Conservation (phyloP, 2,797 vertebrate genomes). For the Octomys mimax region DNA sequence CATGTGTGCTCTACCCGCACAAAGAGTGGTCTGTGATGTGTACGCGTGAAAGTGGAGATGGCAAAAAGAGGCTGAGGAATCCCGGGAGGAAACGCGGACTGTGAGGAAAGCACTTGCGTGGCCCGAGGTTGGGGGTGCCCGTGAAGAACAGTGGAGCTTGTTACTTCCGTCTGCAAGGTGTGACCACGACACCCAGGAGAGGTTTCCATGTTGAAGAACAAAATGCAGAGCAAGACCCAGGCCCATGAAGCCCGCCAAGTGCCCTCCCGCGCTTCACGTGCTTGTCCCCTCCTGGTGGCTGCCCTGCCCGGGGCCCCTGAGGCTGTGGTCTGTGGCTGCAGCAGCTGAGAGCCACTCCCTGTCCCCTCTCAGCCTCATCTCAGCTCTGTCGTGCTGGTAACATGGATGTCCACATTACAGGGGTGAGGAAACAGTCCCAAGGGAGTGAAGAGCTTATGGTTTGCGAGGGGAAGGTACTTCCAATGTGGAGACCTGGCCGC, state of each 20-base stretch:
- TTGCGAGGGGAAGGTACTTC: neutral
- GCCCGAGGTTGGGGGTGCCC: neutral
- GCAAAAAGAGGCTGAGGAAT: neutral
- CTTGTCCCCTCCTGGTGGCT: neutral
- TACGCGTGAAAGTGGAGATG: neutral
- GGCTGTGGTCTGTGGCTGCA: neutral
- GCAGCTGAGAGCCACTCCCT: neutral
- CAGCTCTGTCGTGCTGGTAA: fast-evolving
- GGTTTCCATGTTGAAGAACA: neutral
- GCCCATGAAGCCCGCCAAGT: neutral
- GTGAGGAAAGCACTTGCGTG: neutral
- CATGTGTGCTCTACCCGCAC: neutral
- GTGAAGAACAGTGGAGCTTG: neutral
- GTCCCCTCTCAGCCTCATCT: neutral
- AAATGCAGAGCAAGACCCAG: neutral
- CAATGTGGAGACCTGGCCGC: fast-evolving
- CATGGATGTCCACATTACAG: neutral
- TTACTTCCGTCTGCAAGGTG: neutral
- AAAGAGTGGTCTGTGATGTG: no score
- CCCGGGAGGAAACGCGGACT: neutral
- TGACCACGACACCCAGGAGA: neutral
- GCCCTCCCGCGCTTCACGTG: neutral
- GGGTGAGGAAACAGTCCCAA: neutral
- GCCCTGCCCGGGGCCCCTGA: neutral
- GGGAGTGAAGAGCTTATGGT: neutral